Percentiles rank a stretch among this genome's conserved stretches.
Evolutionary conservation across 2,797 vertebrate species (phyloP).

Genomic region (Todus mexicanus): DNA sequence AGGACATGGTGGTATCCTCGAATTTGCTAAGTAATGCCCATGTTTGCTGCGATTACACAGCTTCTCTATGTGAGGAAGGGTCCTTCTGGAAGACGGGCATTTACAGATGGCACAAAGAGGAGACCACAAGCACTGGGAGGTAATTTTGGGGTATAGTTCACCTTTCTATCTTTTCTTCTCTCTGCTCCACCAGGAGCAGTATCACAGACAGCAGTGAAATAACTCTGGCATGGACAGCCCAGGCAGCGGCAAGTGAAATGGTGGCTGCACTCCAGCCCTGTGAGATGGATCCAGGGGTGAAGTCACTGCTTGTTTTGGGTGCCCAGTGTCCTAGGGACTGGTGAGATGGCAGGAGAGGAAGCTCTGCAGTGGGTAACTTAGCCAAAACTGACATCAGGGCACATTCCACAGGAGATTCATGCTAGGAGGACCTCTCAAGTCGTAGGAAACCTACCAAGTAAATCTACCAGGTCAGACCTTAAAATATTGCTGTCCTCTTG

Average conservation of each 20-base stretch:
- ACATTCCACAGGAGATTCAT: fast-evolving
- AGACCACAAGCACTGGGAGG: neutral
- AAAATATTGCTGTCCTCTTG: neutral
- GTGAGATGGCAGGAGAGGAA: neutral
- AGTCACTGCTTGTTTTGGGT: neutral
- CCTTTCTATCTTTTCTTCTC: neutral
- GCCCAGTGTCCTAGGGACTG: neutral
- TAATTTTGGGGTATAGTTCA: neutral
- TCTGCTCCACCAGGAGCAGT: neutral
- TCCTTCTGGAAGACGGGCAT: neutral
- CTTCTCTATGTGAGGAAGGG: neutral
- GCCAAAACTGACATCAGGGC: neutral
- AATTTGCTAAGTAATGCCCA: neutral
- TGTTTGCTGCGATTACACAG: neutral
- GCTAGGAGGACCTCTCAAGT: neutral
- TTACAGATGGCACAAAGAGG: neutral
- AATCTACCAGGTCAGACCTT: neutral
- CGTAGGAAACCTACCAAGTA: fast-evolving
- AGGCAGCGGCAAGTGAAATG: neutral
- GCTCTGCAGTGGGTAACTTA: neutral
- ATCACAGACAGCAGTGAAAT: neutral
- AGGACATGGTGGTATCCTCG: neutral
- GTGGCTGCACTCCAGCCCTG: neutral
- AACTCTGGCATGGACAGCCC: neutral
- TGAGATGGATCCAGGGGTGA: neutral